Conservation (phyloP, 2,797 vertebrate genomes). For the Mus spretus region DNA sequence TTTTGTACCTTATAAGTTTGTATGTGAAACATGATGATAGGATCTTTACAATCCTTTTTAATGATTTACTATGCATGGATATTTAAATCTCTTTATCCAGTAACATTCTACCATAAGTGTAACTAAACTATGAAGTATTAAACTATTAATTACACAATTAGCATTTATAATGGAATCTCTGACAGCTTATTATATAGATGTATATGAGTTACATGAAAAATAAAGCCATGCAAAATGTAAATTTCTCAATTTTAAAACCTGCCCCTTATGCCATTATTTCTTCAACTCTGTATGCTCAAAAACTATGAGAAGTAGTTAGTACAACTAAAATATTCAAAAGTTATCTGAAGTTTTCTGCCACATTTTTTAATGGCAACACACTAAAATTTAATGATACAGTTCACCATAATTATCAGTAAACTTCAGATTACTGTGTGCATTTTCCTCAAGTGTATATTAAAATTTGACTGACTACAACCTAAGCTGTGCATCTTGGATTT, state of each 20-base stretch:
- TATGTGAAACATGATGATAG: background rate
- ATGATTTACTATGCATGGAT: background rate
- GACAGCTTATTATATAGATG: background rate
- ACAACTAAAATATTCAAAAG: slow-evolving; percentile 19
- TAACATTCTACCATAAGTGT: background rate
- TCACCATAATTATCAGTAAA: slow-evolving; percentile 64
- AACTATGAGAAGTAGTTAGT: background rate
- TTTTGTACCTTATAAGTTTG: background rate
- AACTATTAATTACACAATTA: background rate
- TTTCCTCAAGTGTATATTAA: slow-evolving; percentile 55
- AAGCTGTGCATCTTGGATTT: slow-evolving; percentile 73
- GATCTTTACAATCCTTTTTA: background rate
- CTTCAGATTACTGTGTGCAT: slow-evolving; percentile 44
- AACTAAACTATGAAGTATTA: background rate
- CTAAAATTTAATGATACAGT: slow-evolving; percentile 64
- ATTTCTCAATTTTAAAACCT: slow-evolving; percentile 14
- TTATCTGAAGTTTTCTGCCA: slow-evolving; percentile 10
- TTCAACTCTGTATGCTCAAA: background rate
- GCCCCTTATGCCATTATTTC: background rate
- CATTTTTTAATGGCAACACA: background rate
- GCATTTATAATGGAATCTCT: background rate
- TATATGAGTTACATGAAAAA: background rate
- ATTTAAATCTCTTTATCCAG: background rate
- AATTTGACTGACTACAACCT: slow-evolving; percentile 54
- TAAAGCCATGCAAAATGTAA: background rate